Evolutionary conservation across 2,888 invertebrate species (phyloP).

Genomic region (Hetaerina titia): DNA sequence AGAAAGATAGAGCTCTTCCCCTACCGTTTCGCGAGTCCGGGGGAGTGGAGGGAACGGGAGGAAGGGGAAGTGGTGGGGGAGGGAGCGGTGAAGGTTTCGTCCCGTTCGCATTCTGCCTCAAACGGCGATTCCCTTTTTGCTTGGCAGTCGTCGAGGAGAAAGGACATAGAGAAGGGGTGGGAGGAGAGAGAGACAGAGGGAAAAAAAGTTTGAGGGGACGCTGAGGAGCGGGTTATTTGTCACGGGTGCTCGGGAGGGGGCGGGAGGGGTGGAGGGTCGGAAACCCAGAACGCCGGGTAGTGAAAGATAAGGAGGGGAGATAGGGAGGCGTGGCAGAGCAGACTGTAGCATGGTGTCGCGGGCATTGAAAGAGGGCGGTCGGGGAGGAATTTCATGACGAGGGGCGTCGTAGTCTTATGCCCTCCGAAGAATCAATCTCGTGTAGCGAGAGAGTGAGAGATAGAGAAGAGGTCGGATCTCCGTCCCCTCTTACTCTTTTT

Average conservation of each 20-base stretch:
- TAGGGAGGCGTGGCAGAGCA: not conserved
- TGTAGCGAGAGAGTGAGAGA: not conserved
- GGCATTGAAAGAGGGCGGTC: not conserved
- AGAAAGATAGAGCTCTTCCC: no score
- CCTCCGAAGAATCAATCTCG: not conserved
- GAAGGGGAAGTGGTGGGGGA: not conserved
- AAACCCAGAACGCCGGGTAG: not conserved
- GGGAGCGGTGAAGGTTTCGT: not conserved
- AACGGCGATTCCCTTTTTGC: constrained; percentile 3
- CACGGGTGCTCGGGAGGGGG: not conserved
- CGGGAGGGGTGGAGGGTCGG: not conserved
- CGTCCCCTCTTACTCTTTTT: not conserved
- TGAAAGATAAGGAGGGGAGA: not conserved
- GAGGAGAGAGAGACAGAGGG: not conserved
- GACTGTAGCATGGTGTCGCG: not conserved
- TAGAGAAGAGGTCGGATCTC: not conserved
- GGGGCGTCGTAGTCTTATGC: not conserved
- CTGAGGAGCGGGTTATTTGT: not conserved
- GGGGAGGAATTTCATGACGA: not conserved
- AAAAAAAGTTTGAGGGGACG: not conserved
- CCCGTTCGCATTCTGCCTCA: not conserved
- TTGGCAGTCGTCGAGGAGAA: not conserved
- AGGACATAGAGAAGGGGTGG: not conserved
- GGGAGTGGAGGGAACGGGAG: not conserved
- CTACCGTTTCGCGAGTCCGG: no score